phyloP scores from a whole-genome alignment of 2,113 vertebrate species.

The Corythaeola cristata region DNA sequence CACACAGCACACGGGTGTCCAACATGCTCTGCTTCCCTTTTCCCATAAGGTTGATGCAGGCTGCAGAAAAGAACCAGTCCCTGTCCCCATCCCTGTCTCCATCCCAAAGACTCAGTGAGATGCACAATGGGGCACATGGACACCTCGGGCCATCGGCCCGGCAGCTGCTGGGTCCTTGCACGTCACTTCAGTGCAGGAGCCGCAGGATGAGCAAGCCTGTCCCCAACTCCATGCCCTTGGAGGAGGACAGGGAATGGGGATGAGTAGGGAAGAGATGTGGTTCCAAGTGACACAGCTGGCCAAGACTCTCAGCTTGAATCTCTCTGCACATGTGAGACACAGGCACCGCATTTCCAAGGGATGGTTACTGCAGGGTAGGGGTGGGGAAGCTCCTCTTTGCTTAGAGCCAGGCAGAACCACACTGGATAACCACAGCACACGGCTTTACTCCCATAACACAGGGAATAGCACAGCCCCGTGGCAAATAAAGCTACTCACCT shows the following conservation, averaged over 20 bases:
- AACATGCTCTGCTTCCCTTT: neutral
- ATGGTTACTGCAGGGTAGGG: accelerated
- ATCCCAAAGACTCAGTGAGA: neutral
- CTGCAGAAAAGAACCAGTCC: neutral
- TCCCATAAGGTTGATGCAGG: neutral
- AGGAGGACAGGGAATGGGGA: neutral
- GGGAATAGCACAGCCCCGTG: accelerated
- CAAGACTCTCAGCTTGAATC: neutral
- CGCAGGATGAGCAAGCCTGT: neutral
- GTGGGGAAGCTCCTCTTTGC: neutral
- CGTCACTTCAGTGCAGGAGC: neutral
- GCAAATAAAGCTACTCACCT: neutral
- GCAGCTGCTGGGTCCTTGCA: neutral
- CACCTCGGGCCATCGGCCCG: neutral
- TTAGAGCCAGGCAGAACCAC: neutral
- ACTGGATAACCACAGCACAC: neutral
- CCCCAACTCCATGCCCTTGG: accelerated
- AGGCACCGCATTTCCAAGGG: neutral
- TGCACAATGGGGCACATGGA: neutral
- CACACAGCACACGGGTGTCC: accelerated
- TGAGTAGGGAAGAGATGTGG: neutral
- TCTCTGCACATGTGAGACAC: neutral
- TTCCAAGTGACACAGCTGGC: neutral
- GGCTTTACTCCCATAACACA: neutral
- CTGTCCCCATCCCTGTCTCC: too few species aligned